These are phyloP conservation scores for Falco peregrinus DNA, from an alignment of 2,797 vertebrate species.

Conservation along the genomic window DNA sequence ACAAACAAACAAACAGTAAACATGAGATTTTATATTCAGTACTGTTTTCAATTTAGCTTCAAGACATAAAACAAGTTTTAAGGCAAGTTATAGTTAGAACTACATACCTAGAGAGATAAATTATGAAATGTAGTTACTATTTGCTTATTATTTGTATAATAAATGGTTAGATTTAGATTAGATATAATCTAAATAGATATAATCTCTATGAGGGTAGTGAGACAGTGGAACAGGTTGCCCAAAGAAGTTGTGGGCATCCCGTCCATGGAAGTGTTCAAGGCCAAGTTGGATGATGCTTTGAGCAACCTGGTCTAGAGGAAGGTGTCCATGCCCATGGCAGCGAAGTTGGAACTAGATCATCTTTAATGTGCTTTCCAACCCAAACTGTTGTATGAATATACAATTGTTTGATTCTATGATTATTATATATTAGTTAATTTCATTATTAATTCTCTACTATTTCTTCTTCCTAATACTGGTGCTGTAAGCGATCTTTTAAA, in stretches of 20 bases:
- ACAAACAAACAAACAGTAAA: neutral
- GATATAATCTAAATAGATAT: neutral
- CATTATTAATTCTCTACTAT: neutral
- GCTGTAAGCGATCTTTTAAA: neutral
- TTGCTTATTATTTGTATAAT: neutral
- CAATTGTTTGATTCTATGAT: neutral
- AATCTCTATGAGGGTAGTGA: neutral
- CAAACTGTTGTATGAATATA: too few species aligned
- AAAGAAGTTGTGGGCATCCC: too few species aligned
- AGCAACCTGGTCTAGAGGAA: neutral
- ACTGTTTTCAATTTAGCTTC: neutral
- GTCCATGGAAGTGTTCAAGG: neutral
- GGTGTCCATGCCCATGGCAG: neutral
- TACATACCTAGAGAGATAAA: neutral
- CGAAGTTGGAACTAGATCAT: too few species aligned
- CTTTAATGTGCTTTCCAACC: too few species aligned
- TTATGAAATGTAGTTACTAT: neutral
- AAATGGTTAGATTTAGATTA: neutral
- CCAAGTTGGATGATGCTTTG: neutral
- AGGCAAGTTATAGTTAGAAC: neutral
- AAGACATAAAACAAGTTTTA: neutral
- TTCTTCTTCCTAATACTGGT: neutral
- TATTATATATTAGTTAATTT: neutral
- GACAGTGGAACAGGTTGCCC: neutral
- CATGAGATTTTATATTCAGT: neutral